A percentile compares a stretch with the other conserved stretches of the same genome.
Evolutionary conservation across 2,113 vertebrate species (phyloP).

Genomic region (Mesembrinibis cayennensis): DNA sequence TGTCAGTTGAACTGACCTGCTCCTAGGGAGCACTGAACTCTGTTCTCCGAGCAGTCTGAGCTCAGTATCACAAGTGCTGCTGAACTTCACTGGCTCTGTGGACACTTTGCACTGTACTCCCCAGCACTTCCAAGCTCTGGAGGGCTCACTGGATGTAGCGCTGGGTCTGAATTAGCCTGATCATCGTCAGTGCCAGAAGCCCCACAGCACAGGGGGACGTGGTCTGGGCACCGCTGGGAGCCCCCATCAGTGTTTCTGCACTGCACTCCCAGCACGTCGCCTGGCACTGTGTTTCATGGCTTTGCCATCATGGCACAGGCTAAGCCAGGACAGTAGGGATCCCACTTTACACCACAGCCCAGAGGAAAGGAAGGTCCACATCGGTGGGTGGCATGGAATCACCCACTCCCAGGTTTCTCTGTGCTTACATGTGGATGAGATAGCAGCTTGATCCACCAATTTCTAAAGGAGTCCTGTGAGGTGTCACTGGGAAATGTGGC

Average conservation of each 20-base stretch:
- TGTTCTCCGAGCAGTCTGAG: neutral
- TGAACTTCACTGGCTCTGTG: neutral
- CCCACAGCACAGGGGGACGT: neutral
- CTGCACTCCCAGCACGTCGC: neutral
- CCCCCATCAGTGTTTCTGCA: neutral
- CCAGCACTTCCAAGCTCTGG: neutral
- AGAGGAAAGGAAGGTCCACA: neutral
- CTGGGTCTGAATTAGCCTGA: neutral
- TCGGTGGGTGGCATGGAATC: accelerated
- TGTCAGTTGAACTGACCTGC: neutral
- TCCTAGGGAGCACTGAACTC: neutral
- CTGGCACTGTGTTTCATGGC: neutral
- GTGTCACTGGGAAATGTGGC: neutral
- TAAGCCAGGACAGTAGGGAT: neutral
- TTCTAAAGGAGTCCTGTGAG: neutral
- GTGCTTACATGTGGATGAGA: neutral
- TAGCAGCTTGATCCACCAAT: neutral
- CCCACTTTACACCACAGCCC: neutral
- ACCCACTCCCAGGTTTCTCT: neutral
- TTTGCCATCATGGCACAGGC: neutral
- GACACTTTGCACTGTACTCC: neutral
- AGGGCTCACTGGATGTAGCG: neutral
- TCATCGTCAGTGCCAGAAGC: neutral
- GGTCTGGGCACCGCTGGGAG: neutral
- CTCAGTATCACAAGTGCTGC: neutral